Base-by-base conservation (phyloP, 1,140 invertebrate genomes). In the Formica exsecta region DNA sequence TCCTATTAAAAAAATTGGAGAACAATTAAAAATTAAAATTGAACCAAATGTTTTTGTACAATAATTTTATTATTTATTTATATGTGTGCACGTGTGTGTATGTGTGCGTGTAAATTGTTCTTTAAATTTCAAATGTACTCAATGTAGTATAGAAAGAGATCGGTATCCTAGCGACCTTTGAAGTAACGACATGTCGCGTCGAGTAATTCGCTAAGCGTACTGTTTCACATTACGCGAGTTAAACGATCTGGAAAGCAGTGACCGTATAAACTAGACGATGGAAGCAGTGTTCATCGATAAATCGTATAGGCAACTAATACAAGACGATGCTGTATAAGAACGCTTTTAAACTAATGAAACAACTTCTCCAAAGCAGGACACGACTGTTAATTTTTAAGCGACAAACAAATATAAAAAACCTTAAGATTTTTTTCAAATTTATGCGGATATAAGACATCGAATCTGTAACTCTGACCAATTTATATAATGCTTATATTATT, bases 191-290 rank as follows among this genome's bases (percentile, higher is more conserved):
- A 19, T 54, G 70, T 16, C 3, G 73, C 13, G n/a, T 44, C 29
- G 19, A 29, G 25, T 41, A 70, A 70, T 44, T 54, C 70, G 71
- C 73, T 41, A 44, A 62, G 59, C 66, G 29, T 57, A 57, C 59
- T 90, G 85, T 87, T 88, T 89, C 89, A 86, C 91, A 93, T 94
- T 93, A 91, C 86, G 66, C 22, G 87, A 88, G 93, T 94, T 93
- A 93, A 93, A 94, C 88, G 87, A 77, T 62, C 85, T 57, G 90
- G 87, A 90, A 92, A 90, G 81, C 64, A 71, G 83, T 61, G 66
- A 51, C 77, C 65, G 85, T 90, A 86, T 75, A 90, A 90, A 88
- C 81, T 83, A 68, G 84, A 64, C 80, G 80, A 66, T 41, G 70
- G 73, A 32, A 62, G 36, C 38, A 29, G 68, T 44, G 71, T 73